Conservation (phyloP, 2,797 vertebrate species). For the Cottoperca gobio region DNA sequence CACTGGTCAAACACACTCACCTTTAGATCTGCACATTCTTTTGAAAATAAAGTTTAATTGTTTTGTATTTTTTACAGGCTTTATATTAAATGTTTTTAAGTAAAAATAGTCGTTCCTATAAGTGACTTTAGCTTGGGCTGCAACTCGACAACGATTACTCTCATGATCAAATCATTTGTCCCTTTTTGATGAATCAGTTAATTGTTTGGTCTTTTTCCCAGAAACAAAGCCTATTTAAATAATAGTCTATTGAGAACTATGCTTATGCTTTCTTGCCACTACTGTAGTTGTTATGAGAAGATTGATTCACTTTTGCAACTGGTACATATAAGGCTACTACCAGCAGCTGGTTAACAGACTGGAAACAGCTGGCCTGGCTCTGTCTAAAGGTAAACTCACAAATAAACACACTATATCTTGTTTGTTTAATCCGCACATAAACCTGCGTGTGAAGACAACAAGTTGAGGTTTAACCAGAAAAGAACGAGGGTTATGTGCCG, state of each 20-base stretch:
- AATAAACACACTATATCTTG: too few species aligned
- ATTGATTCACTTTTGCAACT: background rate
- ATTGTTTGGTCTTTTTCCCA: background rate
- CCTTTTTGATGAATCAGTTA: background rate
- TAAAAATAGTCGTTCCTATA: background rate
- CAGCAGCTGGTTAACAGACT: background rate
- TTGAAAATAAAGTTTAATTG: background rate
- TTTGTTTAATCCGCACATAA: too few species aligned
- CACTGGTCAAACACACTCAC: slow-evolving; percentile 39
- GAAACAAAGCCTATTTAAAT: background rate
- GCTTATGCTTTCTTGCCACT: background rate
- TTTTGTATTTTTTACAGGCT: background rate
- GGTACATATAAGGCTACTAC: background rate
- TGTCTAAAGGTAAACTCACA: too few species aligned
- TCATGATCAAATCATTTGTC: background rate
- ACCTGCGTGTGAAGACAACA: too few species aligned
- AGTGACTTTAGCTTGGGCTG: background rate
- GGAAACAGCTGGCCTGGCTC: background rate
- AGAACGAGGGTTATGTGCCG: too few species aligned
- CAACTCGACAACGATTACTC: background rate
- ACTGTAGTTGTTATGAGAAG: background rate
- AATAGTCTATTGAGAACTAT: background rate
- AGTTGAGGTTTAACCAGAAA: too few species aligned
- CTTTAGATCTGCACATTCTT: background rate
- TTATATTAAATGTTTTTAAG: background rate